Base-by-base conservation (phyloP, 2,888 invertebrate genomes). In the Agriopis leucophaearia region DNA sequence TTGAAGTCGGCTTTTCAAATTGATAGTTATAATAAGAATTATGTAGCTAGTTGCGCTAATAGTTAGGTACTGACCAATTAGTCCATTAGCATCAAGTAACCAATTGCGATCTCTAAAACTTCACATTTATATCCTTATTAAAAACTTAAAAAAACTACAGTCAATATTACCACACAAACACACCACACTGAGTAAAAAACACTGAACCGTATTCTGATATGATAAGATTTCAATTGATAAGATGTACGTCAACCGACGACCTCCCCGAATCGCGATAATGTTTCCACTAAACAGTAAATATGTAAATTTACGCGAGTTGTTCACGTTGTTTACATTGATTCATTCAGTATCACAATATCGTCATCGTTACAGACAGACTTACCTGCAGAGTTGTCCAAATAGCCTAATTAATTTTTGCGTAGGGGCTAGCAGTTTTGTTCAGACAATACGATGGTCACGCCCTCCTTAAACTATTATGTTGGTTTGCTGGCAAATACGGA, bases 251-350 rank as follows among this genome's bases (percentile, higher is more conserved):
- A 42, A 42, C 10, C 42, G 12, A 58, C 59, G 59, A 42, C 50
- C 50, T 59, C 38, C 16, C 40, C 36, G 38, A 50, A 40, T 18
- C 59, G 27, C 40, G 59, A 50, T 59, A 59, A 50, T 27, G 16
- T 9, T 40, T 38, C 50, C 18, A 59, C 59, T 59, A 50, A 54
- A 18, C 4, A 40, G 38, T 35, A 51, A 51, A 18, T 10, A 50
- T 40, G 48, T 50, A 27, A 45, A 56, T 35, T n/a, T 1, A 36
- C 15, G n/a, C 13, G 16, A 27, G 9, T 35, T 15, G 45, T 45
- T 57, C 57, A 56, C 16, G 44, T 10, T 50, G 40, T 42, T 38
- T 50, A 40, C 40, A 42, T 58, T 48, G 48, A 58, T 45, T 58
- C 58, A 58, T 57, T 48, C 58, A 59, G 18, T 27, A 50, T 40